These are phyloP conservation scores for Acrobasis repandana DNA, from an alignment of 2,888 invertebrate genomes.

Conservation along the genomic window DNA sequence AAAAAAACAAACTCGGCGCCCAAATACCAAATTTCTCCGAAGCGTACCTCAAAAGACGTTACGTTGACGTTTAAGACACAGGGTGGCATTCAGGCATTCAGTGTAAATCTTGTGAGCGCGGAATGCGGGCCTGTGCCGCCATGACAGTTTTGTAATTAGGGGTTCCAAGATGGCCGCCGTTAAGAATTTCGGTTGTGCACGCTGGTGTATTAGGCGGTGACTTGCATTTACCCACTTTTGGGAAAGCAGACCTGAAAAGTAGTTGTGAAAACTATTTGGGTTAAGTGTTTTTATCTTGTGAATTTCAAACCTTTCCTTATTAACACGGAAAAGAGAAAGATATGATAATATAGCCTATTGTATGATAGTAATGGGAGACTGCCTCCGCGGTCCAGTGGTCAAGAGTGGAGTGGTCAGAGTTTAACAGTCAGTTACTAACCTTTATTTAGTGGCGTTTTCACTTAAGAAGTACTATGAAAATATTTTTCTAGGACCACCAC, in stretches of 20 bases:
- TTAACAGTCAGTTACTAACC: too few relatives aligned
- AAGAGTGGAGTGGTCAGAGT: too few relatives aligned
- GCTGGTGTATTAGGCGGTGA: constrained; percentile 21
- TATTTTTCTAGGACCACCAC: too few relatives aligned
- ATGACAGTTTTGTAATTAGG: constrained; percentile 62
- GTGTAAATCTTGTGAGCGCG: constrained; percentile 51
- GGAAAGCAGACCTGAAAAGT: not conserved
- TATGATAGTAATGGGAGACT: too few relatives aligned
- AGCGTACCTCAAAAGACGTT: constrained; percentile 24
- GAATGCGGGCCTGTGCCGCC: constrained; percentile 54
- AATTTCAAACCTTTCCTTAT: not conserved
- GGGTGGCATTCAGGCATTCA: constrained; percentile 52
- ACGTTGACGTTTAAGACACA: constrained; percentile 42
- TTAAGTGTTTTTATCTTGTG: not conserved
- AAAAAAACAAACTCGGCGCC: not conserved
- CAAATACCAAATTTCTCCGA: constrained; percentile 16
- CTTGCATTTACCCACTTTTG: constrained; percentile 22
- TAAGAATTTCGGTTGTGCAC: constrained; percentile 24
- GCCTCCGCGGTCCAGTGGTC: too few relatives aligned
- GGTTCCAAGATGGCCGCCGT: constrained; percentile 51
- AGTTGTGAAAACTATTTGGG: constrained; percentile 13
- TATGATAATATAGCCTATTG: too few relatives aligned
- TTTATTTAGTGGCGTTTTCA: too few relatives aligned
- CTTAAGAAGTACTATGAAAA: too few relatives aligned
- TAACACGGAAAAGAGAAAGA: too few relatives aligned